These are phyloP conservation scores for Papilio xuthus DNA, from an alignment of 1,140 invertebrate species.

Conservation along the genomic window DNA sequence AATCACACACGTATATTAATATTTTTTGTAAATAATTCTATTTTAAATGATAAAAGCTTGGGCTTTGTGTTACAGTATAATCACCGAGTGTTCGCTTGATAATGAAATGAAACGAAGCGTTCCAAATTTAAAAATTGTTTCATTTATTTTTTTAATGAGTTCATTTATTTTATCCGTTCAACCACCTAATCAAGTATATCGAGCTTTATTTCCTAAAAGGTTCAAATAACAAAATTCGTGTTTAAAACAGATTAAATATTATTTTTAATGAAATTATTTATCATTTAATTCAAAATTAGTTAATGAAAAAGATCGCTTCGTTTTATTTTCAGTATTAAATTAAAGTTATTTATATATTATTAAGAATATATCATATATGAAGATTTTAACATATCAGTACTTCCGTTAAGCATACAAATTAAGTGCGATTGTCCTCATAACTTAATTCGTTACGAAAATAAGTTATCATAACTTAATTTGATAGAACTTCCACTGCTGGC, in stretches of 20 bases:
- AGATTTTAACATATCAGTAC: constrained; percentile 35
- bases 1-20: constrained; percentile 51
- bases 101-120: constrained; percentile 39
- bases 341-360: constrained; percentile 34
- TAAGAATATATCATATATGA: constrained; percentile 30
- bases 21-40: constrained; percentile 64
- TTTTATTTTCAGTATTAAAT: constrained; percentile 36
- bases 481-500: too few relatives aligned
- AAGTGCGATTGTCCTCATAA: constrained; percentile 24
- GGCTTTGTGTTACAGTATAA: constrained; percentile 52
- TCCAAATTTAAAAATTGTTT: constrained; percentile 16
- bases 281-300: not conserved
- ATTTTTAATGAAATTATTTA: not conserved
- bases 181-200: not conserved
- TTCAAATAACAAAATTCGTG: not conserved
- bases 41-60: constrained; percentile 57
- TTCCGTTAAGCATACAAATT: constrained; percentile 27
- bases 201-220: too few relatives aligned
- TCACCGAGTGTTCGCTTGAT: constrained; percentile 49
- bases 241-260: not conserved
- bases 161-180: not conserved
- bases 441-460: too few relatives aligned
- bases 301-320: constrained; percentile 27
- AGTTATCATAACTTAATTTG: too few relatives aligned
- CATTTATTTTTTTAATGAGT: not conserved